Base-by-base conservation (phyloP, 2,797 vertebrate species). In the Acropternis orthonyx region DNA sequence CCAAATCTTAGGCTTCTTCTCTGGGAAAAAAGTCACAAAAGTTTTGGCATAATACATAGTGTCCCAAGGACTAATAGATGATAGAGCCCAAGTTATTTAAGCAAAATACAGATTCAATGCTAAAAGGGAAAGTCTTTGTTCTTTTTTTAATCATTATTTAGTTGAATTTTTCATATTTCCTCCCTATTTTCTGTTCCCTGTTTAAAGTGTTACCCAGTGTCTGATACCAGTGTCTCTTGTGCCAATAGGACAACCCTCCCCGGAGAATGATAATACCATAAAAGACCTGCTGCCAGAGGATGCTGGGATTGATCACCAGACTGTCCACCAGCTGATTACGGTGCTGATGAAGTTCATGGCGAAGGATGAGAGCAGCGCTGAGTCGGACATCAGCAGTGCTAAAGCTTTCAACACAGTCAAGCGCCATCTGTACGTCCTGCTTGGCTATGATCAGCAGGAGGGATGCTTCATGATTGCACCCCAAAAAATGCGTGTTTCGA, bases 341-440 rank as follows among this genome's bases (percentile, higher is more conserved):
- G 99, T 99, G 92, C 98, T 99, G 39, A 99, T 99, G 99, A 99
- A 99, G 97, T 99, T 99, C 87, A 99, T 99, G 99, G 98, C 99
- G 26, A 99, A 99, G 97, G 99, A 99, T 34, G 98, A 99, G 97
- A 99, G 99, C 98, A 99, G 99, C 0, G 99, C 99, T 0, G 99
- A 99, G 97, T 98, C 98, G 0, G 99, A 99, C 91, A 99, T 99
- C 63, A 98, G 99, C 97, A 99, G 99, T 0, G 99, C 99, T 51
- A 99, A 99, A 97, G 99, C 99, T 79, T 99, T 99, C 97, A 99
- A 99, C 97, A 99, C 99, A 0, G 99, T 99, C 94, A 99, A 99
- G 95, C 98, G 99, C 32, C 99, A 99, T 89, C 98, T 99, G 37
- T 99, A 99, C 0, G 99, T 99, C 80, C 97, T 99, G 91, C 98